Base-by-base conservation (phyloP, 2,888 invertebrate species). In the Anthoptus insignis region DNA sequence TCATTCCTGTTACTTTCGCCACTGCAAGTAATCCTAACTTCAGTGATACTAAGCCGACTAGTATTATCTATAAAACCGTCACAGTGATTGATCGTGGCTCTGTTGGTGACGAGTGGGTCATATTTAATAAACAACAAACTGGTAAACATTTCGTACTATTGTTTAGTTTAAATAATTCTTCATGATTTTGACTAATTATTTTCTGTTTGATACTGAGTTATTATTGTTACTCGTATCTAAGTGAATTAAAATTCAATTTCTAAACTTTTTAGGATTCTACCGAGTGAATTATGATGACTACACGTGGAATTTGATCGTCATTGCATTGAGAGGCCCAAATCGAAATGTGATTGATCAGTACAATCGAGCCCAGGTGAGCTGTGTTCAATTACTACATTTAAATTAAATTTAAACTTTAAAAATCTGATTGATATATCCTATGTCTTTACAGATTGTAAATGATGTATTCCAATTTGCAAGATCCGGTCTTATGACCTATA, bases 391-490 rank as follows among this genome's bases (percentile, higher is more conserved):
- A n/a, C n/a, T n/a, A n/a, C n/a, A n/a, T n/a, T n/a, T n/a, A n/a
- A n/a, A n/a, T n/a, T n/a, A n/a, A n/a, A n/a, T n/a, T 49, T 49
- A 21, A 16, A 14, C 14, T 24, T 16, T 32, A 7, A 11, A 32
- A 32, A 32, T 13, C 7, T 19, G 21, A n/a, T n/a, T 24, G 13
- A 6, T 34, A 0, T 13, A 29, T 19, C 6, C 21, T 22, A 11
- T 59, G 49, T 66, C 14, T 56, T 78, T 76, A 24, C 72, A 93
- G 93, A 93, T 96, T 22, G 94, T 98, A 11, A 97, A 98, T 76
- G 99, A 99, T 83, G 93, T 96, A 1, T 93, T 97, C 73, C 96
- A 96, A 83, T 93, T 97, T 64, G 97, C 97, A n/a, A 94, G 96
- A 53, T 94, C 95, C n/a, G 94, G 95, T 1, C 74, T 94, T 21